These are phyloP conservation scores for Lophius piscatorius DNA, from an alignment of 2,113 vertebrate genomes.

Conservation along the genomic window DNA sequence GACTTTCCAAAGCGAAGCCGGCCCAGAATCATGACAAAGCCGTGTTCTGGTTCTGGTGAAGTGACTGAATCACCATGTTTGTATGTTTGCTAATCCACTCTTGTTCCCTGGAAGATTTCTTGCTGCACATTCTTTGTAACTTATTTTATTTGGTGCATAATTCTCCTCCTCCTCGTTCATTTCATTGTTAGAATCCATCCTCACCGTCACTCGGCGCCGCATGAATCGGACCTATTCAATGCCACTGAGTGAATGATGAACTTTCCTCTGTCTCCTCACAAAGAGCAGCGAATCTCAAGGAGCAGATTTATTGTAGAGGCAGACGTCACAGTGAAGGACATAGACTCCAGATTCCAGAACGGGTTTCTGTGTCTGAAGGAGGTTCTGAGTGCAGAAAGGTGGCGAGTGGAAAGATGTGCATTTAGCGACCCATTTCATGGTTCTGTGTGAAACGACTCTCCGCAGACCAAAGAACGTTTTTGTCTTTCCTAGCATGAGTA, in stretches of 20 bases:
- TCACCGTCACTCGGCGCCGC: constrained; percentile 42
- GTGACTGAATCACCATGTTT: not conserved
- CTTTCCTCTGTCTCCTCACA: constrained; percentile 16
- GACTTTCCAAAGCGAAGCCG: constrained; percentile 10
- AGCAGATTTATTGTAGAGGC: not conserved
- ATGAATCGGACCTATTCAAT: constrained; percentile 45
- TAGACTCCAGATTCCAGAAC: no score
- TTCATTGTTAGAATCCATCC: constrained; percentile 33
- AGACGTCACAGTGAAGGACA: no score
- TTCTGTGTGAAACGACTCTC: no score
- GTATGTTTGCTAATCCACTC: constrained; percentile 25
- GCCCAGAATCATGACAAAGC: constrained; percentile 16
- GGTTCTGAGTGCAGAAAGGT: no score
- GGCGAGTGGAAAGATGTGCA: no score
- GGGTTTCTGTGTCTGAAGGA: no score
- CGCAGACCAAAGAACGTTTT: no score
- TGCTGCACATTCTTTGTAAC: constrained; percentile 25
- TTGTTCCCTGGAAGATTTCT: constrained; percentile 36
- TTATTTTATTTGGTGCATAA: constrained; percentile 46
- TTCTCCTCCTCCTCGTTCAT: constrained; percentile 48
- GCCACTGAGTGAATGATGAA: constrained; percentile 28
- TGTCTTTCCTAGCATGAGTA: no score
- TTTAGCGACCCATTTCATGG: no score
- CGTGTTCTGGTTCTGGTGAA: no score
- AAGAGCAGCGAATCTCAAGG: not conserved